Base-by-base conservation (phyloP, 2,888 invertebrate species). In the Eucera pruinosa region DNA sequence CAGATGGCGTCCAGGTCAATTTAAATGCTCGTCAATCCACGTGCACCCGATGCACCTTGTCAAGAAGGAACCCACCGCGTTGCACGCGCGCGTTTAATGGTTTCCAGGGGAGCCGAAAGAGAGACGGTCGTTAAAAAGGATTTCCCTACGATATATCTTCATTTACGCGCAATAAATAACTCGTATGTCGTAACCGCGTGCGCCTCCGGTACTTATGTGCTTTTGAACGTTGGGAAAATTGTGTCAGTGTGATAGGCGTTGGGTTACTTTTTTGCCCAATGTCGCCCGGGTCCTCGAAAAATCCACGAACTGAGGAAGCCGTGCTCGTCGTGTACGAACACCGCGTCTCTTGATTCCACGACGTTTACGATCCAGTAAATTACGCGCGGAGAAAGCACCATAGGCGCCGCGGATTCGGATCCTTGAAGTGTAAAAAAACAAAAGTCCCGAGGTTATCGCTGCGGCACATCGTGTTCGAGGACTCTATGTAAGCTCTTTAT, bases 81-180 rank as follows among this genome's bases (percentile, higher is more conserved):
- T 20, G 25, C 2, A 48, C 25, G 25, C 25, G 20, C 50, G 45
- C 70, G 55, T 78, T 85, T 81, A 83, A 81, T 81, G 81, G 74
- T 78, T 78, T 81, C 61, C 77, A 54, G 74, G 62, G 47, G 61
- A 61, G 61, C 30, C 39, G 30, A 39, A 18, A 27, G 55, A 68
- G 71, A 13, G 62, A 23, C 47, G 81, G 76, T 84, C 84, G 84
- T 86, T 86, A 86, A 87, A 84, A 82, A 86, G 79, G 74, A 86
- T 87, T 87, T 86, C 81, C 80, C 81, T 80, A 77, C 87, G 78
- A 86, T 87, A 83, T 86, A 87, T 87, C 87, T 87, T 87, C 82
- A 87, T 87, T 87, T 85, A 86, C 80, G 79, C 67, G 81, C 79
- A 69, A 52, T 87, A 87, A 87, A 87, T 87, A 87, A 87, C 85